Base-by-base conservation (phyloP, 2,113 vertebrate species). In the Telmatochromis sp. region DNA sequence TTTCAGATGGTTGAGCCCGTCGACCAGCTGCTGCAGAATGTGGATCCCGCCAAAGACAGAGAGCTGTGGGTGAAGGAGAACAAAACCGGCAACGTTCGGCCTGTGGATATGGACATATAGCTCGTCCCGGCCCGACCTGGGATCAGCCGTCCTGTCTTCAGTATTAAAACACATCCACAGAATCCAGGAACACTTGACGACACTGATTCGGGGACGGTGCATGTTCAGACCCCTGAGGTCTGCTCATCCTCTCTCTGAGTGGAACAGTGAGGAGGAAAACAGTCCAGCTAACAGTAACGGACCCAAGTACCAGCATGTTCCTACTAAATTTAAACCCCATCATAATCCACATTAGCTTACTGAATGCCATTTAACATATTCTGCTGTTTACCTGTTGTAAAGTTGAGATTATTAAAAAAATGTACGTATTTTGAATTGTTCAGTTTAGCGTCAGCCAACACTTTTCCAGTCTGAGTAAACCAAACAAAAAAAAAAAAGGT, bases 41-140 rank as follows among this genome's bases (percentile, higher is more conserved):
- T 99, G 95, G 98, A 99, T 94, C 98, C 99, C 10, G 97, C 96
- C 96, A 98, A 97, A 97, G 99, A 99, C 97, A 95, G 99, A 93
- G 98, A 99, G 97, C 96, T 99, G 91, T 99, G 98, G 99, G 98
- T 99, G 84, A 97, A 97, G 89, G 98, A 99, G 95, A 97, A 99
- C 93, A 99, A 98, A 94, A 99, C 98, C 0, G 97, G 98, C 55
- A 97, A 98, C 79, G 97, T 99, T 83, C 97, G 98, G 85, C 99
- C 99, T 0, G 98, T 99, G 94, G 98, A 99, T 93, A 97, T 99
- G 98, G 98, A 99, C 96, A 98, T 99, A 91, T 99, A 98, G 95
- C 95, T 14, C 51, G 51, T 80, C 85, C 82, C 9, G 55, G 82
- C 84, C 82, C 12, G 86, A 84, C 82, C 78, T 51, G 51, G 86